A percentile compares a stretch with the other conserved stretches of the same genome.
These are phyloP conservation scores for Plestiodon gilberti DNA, from an alignment of 2,113 vertebrate genomes.

Conservation along the genomic window DNA sequence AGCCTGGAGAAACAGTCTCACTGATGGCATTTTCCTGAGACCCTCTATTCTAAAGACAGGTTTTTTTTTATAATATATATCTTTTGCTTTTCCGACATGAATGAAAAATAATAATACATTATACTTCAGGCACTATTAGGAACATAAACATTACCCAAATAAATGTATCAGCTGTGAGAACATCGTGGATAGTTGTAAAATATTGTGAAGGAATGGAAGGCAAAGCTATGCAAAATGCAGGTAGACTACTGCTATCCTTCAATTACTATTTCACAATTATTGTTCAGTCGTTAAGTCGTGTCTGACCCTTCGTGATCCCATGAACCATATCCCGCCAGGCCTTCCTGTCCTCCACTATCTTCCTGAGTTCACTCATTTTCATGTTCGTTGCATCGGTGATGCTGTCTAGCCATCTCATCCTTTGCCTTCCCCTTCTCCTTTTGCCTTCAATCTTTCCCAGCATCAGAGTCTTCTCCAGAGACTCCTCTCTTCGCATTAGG, in stretches of 20 bases:
- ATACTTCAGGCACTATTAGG: neutral
- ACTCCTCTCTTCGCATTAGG: too few species aligned
- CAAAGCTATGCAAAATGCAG: constrained; percentile 20
- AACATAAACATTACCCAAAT: neutral
- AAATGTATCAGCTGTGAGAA: constrained; percentile 20
- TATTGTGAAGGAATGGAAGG: constrained; percentile 1
- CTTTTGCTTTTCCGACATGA: neutral
- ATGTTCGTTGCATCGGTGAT: too few species aligned
- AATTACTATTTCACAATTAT: neutral
- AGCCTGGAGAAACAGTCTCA: neutral
- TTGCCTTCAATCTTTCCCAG: too few species aligned
- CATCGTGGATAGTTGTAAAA: neutral
- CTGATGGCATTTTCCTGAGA: neutral
- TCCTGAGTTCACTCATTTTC: too few species aligned
- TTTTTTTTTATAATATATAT: constrained; percentile 6
- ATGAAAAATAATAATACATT: neutral
- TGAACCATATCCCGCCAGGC: too few species aligned
- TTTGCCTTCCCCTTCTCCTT: too few species aligned
- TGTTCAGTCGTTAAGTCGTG: too few species aligned
- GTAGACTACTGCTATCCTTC: constrained; percentile 23
- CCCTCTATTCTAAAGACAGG: neutral
- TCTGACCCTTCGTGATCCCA: too few species aligned
- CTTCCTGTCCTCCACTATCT: too few species aligned
- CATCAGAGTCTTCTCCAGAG: too few species aligned
- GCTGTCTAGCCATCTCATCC: too few species aligned